These are phyloP conservation scores for Cybosia mesomella DNA, from an alignment of 2,888 invertebrate species.

Conservation along the genomic window DNA sequence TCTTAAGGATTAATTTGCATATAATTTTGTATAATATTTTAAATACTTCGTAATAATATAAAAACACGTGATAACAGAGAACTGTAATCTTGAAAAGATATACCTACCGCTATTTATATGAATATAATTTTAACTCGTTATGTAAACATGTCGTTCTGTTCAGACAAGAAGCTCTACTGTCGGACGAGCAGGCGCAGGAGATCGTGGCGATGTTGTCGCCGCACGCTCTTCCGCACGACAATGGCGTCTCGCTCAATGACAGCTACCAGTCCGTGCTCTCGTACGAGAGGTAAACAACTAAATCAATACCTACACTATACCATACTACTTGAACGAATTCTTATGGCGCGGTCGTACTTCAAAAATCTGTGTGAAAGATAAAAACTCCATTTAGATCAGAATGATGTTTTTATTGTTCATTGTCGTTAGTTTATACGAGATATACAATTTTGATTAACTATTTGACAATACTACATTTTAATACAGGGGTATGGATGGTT, in stretches of 20 bases:
- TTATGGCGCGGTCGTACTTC: not conserved
- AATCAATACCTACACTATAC: not conserved
- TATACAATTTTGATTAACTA: not conserved
- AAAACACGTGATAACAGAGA: slow-evolving; percentile 4
- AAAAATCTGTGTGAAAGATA: too few relatives aligned
- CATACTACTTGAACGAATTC: not conserved
- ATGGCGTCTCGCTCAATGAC: slow-evolving; percentile 86
- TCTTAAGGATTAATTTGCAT: not conserved
- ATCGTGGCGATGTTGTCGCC: slow-evolving; percentile 93
- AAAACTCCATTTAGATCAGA: not conserved
- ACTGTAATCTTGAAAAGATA: not conserved
- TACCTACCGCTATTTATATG: not conserved
- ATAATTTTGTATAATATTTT: not conserved
- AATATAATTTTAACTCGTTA: not conserved
- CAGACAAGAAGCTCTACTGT: slow-evolving; percentile 93
- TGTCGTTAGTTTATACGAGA: not conserved
- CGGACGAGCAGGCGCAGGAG: slow-evolving; percentile 96
- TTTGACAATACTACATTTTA: too few relatives aligned
- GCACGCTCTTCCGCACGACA: slow-evolving; percentile 80
- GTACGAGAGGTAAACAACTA: slow-evolving; percentile 76
- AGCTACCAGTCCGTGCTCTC: slow-evolving; percentile 87
- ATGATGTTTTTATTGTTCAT: not conserved
- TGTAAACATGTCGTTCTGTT: slow-evolving; percentile 34
- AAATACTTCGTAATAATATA: not conserved
- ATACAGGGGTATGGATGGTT: too few relatives aligned